A percentile compares a stretch with the other conserved stretches of the same genome.
These are phyloP conservation scores for Aquatica leii DNA, from an alignment of 2,888 invertebrate genomes.

Conservation along the genomic window DNA sequence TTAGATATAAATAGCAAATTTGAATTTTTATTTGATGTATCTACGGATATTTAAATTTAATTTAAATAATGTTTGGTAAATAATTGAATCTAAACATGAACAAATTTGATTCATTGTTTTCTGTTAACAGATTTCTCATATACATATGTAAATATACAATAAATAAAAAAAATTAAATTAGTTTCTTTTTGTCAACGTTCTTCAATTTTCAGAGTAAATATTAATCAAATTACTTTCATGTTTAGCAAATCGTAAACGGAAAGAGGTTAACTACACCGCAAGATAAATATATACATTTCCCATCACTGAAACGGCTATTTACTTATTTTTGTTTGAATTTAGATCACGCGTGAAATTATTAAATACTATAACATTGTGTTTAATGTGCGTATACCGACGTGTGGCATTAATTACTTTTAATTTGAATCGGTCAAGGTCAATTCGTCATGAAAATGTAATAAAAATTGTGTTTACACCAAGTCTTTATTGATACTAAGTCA, in stretches of 20 bases:
- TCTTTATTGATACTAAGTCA: constrained; percentile 2
- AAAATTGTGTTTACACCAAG: constrained; percentile 18
- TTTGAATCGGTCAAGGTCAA: constrained; percentile 13
- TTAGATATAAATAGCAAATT: too few species aligned
- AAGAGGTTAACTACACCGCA: neutral
- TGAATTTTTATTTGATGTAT: too few species aligned
- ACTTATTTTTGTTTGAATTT: neutral
- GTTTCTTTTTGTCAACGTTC: too few species aligned
- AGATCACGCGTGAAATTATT: neutral
- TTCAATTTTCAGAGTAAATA: neutral
- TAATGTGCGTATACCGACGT: constrained; percentile 1
- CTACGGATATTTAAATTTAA: too few species aligned
- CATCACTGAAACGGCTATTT: neutral
- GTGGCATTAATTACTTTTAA: constrained; percentile 11
- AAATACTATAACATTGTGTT: too few species aligned
- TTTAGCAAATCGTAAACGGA: neutral
- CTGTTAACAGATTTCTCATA: too few species aligned
- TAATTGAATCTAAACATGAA: too few species aligned
- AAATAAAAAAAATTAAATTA: too few species aligned
- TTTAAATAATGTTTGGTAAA: too few species aligned
- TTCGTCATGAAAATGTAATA: constrained; percentile 20
- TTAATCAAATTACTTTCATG: neutral
- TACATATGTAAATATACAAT: too few species aligned
- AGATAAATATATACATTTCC: neutral
- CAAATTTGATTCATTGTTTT: too few species aligned